Conservation (phyloP, 2,113 vertebrate species). For the Actinemys pallida region DNA sequence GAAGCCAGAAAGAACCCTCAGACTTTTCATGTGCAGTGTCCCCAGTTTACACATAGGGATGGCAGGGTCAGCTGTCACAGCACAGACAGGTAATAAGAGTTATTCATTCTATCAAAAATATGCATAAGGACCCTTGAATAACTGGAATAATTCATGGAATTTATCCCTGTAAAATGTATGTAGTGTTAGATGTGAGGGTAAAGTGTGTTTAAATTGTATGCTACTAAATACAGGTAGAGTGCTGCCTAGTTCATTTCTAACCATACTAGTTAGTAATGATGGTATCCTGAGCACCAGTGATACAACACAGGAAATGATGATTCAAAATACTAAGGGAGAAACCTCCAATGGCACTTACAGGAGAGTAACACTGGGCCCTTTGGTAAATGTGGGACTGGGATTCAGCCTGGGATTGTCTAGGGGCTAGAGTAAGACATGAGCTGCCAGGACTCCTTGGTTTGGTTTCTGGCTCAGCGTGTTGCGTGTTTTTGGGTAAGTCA, state of each 20-base stretch:
- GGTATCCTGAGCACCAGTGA: background rate
- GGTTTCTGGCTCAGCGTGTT: background rate
- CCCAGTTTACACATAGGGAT: constrained; percentile 28
- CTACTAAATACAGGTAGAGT: background rate
- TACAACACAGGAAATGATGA: background rate
- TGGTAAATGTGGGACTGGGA: background rate
- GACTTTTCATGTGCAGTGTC: constrained; percentile 43
- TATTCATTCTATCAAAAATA: constrained; percentile 8
- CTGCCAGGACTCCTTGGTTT: background rate
- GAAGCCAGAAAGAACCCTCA: constrained; percentile 45
- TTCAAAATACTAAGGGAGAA: background rate
- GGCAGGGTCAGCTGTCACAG: constrained; percentile 44
- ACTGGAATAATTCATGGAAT: constrained; percentile 24
- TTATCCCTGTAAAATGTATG: constrained; percentile 32
- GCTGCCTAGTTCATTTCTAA: background rate
- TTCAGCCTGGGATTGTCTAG: background rate
- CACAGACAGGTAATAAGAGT: constrained; percentile 39
- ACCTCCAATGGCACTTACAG: background rate
- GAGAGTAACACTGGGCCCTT: background rate
- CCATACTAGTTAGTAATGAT: background rate
- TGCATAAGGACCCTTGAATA: background rate
- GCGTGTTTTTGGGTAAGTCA: background rate
- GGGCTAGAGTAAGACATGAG: background rate
- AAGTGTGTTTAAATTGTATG: constrained; percentile 52
- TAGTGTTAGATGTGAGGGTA: constrained; percentile 9